Evolutionary conservation across 2,888 invertebrate genomes (phyloP).

Genomic region (Drosophila aldrichi): DNA sequence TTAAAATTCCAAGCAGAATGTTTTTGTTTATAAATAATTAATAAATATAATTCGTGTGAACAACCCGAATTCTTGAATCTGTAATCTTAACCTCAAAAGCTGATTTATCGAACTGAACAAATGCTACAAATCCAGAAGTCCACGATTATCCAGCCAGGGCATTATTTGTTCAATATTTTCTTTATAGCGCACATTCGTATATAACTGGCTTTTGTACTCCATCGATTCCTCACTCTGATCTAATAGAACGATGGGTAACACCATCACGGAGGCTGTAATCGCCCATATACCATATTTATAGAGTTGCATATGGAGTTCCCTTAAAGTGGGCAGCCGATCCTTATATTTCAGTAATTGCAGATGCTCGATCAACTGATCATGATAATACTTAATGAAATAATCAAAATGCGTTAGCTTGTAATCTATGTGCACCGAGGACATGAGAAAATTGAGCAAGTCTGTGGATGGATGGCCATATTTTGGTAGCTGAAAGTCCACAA

Average conservation of each 20-base stretch:
- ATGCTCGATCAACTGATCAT: constrained; percentile 74
- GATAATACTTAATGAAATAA: constrained; percentile 79
- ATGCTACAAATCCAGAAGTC: constrained; percentile 63
- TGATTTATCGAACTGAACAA: not conserved
- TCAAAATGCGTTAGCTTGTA: constrained; percentile 80
- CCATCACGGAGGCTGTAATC: constrained; percentile 59
- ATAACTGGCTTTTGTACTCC: constrained; percentile 68
- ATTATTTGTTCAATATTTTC: constrained; percentile 74
- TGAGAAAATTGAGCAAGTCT: constrained; percentile 80
- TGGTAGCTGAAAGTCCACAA: constrained; percentile 82
- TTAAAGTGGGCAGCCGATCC: constrained; percentile 67
- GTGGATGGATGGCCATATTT: constrained; percentile 77
- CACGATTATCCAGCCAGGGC: constrained; percentile 82
- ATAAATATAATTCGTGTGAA: not conserved
- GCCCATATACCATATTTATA: constrained; percentile 75
- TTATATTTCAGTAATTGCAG: constrained; percentile 71
- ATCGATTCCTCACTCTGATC: constrained; percentile 75
- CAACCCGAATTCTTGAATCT: not conserved
- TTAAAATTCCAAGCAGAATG: not conserved
- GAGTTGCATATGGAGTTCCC: constrained; percentile 73
- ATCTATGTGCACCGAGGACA: constrained; percentile 79
- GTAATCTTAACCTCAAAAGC: not conserved
- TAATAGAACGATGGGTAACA: constrained; percentile 75
- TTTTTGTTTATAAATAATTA: not conserved
- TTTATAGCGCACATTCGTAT: constrained; percentile 70